Evolutionary conservation across 1,140 invertebrate genomes (phyloP), one percentile per base, ranked within the genome.

Genomic region (Drosophila nannoptera): DNA sequence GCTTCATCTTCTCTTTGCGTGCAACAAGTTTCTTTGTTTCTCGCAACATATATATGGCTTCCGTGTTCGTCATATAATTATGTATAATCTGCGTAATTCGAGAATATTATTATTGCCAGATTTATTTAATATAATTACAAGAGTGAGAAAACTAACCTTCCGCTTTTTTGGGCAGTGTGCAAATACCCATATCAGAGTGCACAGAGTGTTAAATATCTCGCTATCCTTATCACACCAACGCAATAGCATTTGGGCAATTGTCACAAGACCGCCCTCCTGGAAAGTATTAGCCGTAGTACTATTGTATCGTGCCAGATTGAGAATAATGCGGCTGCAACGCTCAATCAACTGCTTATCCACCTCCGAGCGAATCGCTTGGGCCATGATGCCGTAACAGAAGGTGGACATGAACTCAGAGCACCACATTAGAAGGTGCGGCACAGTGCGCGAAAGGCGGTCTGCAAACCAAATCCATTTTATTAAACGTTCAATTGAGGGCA

Each of bases 161-260:
- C 89, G 90, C 45, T 91, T 89, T 32, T 86, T 77, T n/a, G 91
- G 88, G 53, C 91, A 92, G 78, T 92, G 92, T 2, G 91, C 89
- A 81, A 93, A 93, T 11, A 93, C 83, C 92, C 92, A 94, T 31
- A 93, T 78, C 12, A 93, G 90, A 0, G 93, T 93, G 40, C 92
- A 92, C 7, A 93, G 77, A 12, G 91, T 91, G 59, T 92, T 91
- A 60, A 93, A 93, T 35, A 93, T 80, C 14, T 90, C 89, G 11
- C 90, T 90, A 69, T 93, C 92, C 68, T 92, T 93, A 63, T 92
- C 93, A 76, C 92, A 93, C 89, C 92, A 93, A 38, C 92, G 90
- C 75, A 91, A 78, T 90, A 93, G 90, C 77, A 92, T 90, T 56
- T 89, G 89, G 14, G 89, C 88, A 29, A 90, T 78, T 9, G 89